Evolutionary conservation across 2,888 invertebrate species (phyloP), one percentile per base, ranked within the genome.

Genomic region (Mechanitis messenoides): DNA sequence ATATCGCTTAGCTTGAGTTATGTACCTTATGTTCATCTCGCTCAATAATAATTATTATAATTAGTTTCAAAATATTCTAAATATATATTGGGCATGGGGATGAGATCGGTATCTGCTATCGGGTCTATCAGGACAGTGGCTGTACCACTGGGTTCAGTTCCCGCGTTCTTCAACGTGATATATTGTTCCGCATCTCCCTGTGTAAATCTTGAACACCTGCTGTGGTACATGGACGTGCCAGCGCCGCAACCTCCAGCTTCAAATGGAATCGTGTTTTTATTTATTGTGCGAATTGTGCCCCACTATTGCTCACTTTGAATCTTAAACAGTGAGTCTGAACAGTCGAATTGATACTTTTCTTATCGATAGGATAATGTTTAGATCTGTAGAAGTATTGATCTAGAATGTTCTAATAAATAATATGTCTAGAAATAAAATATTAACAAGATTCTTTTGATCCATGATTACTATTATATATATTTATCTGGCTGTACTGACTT

Each of bases 241-340:
- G 84, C 82, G 79, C 83, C 83, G 78, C 86, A 83, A 79, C 83
- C 76, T 78, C 79, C 78, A 77, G 85, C 85, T 83, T 87, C 87
- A 87, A 88, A 88, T 88, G 87, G 89, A 88, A 90, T 89, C 88
- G 87, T 90, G 84, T 89, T 90, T 89, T 90, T 90, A 90, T 90
- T 90, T 90, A 89, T 89, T 87, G 88, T 87, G 85, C 86, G 87
- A 89, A 88, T 84, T 82, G 85, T 78, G 76, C 78, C 83, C 81
- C 83, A 79, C 83, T 88, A 89, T 90, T 86, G 83, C 84, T 85
- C 85, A 85, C 84, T 83, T 75, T 83, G 80, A 81, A 87, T 87
- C 87, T 83, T 85, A 84, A 83, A 85, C 84, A 85, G 85, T 87
- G 86, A 84, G 86, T 84, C 85, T 81, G 87, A 87, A 85, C 80